Evolutionary conservation across 2,888 invertebrate species (phyloP), one percentile per base, ranked within the genome.

Genomic region (Dynastes grantii): DNA sequence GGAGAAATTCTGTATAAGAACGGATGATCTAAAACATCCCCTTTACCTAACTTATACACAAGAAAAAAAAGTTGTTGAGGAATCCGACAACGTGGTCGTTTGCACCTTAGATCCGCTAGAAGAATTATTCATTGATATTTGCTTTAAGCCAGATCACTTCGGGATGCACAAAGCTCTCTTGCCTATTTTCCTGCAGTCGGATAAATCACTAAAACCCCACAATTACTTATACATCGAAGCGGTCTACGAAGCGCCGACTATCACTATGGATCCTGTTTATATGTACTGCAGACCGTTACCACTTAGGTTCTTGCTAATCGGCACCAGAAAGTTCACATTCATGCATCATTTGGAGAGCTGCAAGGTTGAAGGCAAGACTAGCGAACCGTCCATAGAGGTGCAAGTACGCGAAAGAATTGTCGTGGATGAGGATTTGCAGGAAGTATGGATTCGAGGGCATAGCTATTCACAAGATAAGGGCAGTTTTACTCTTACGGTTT

Each of bases 1-100:
- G 1, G 80, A 81, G 16, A 81, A 84, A 27, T 81, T 88, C 55
- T 84, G 84, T n/a, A 83, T 88, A 49, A 80, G 85, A 45, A 85
- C 83, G 0, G 86, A 86, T 67, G 81, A 84, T 13, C 79, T 88
- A 11, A 32, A 65, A 2, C 80, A 81, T n/a, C 85, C 86, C 0
- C 88, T 89, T 77, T 76, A 76, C 2, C 81, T 89, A 2, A 51
- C 67, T 6, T 85, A 85, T 82, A 70, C 80, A 13, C 55, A 61
- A 8, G 87, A 85, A 2, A 79, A 53, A 16, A 16, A 16, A 16
- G 16, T 16, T 16, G 0, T 85, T 3, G 80, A 53, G 13, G 58
- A 79, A 0, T 78, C 73, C 0, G 29, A 65, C 1, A 64, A 81
- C 0, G 80, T 83, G 11, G 84, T 88, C 4, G 79, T 82, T 13